Percentiles rank a stretch among this genome's conserved stretches.
phyloP scores from a whole-genome alignment of 2,113 vertebrate species.

The Pelobates fuscus region DNA sequence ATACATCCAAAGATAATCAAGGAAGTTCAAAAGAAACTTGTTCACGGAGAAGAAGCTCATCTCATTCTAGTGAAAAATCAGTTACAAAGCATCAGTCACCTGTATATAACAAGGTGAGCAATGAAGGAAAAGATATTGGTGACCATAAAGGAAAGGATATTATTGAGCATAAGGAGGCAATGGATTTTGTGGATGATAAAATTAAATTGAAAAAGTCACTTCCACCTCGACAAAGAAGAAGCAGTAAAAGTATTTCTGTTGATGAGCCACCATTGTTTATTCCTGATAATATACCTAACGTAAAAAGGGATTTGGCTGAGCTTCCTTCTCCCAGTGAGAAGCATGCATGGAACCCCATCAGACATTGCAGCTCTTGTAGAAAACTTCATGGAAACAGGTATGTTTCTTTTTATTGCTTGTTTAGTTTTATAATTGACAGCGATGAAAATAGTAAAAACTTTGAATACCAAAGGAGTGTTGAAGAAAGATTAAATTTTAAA shows the following conservation, averaged over 20 bases:
- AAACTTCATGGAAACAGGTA: slow-evolving; percentile 94
- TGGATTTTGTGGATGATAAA: slow-evolving; percentile 73
- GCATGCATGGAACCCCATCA: slow-evolving; percentile 85
- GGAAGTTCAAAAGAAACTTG: slow-evolving; percentile 61
- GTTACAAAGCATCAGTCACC: slow-evolving; percentile 59
- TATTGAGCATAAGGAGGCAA: slow-evolving; percentile 61
- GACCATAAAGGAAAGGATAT: slow-evolving; percentile 71
- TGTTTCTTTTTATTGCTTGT: too few species aligned
- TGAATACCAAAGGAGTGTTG: too few species aligned
- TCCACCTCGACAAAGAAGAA: slow-evolving; percentile 83
- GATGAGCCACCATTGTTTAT: slow-evolving; percentile 96
- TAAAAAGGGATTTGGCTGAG: slow-evolving; percentile 84
- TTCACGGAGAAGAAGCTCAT: slow-evolving; percentile 55
- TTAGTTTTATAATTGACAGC: too few species aligned
- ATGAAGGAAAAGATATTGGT: slow-evolving; percentile 64
- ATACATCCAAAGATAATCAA: slow-evolving; percentile 60
- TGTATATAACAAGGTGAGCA: slow-evolving; percentile 54
- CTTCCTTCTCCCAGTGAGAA: slow-evolving; percentile 74
- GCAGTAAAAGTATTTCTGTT: slow-evolving; percentile 81
- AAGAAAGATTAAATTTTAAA: too few species aligned
- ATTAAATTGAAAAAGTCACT: slow-evolving; percentile 77
- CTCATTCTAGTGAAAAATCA: slow-evolving; percentile 67
- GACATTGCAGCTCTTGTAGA: slow-evolving; percentile 91
- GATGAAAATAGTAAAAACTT: too few species aligned
- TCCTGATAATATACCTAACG: slow-evolving; percentile 91